Evolutionary conservation across 2,888 invertebrate genomes (phyloP), one percentile per base, ranked within the genome.

Genomic region (Encarsia formosa): DNA sequence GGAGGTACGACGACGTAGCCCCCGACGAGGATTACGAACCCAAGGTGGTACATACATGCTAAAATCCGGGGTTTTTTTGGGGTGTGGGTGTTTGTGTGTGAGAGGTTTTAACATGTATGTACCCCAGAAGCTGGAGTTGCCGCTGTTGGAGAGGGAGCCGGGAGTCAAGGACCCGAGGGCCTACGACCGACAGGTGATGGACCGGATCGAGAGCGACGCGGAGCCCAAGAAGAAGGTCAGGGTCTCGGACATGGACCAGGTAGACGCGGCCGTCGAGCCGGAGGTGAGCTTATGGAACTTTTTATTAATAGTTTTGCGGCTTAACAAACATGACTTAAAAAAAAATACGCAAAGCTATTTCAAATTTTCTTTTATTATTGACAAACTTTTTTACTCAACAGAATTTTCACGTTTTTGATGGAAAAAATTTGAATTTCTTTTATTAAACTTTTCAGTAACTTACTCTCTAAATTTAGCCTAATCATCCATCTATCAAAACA

Each of bases 131-230:
- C 39, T 46, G 23, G 20, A 15, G 2, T 37, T 43, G 6, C 11
- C 46, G n/a, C 13, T 29, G 2, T 41, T 29, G 9, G 49, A 49
- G 2, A 54, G 52, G 22, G 52, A 49, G 19, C 48, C 51, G 0
- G n/a, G n/a, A n/a, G 16, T 57, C 8, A 58, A 64, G n/a, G 68
- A 70, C 48, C 66, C 67, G 1, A 57, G 65, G 40, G 22, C 67
- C 13, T 64, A 66, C 38, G 66, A 63, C 2, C 65, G 68, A 37
- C 63, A 61, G 29, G 56, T 52, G 2, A 55, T 61, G 52, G 54
- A 49, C 32, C 59, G 44, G 11, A 49, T 56, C 2, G 44, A 15
- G 8, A 23, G 13, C 5, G 5, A 9, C 18, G 52, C 49, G 15
- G 49, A 56, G 20, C 47, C 43, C 6, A 56, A 50, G 37, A 56